Evolutionary conservation across 1,140 invertebrate species (phyloP).

Genomic region (Caenorhabditis inopinata): DNA sequence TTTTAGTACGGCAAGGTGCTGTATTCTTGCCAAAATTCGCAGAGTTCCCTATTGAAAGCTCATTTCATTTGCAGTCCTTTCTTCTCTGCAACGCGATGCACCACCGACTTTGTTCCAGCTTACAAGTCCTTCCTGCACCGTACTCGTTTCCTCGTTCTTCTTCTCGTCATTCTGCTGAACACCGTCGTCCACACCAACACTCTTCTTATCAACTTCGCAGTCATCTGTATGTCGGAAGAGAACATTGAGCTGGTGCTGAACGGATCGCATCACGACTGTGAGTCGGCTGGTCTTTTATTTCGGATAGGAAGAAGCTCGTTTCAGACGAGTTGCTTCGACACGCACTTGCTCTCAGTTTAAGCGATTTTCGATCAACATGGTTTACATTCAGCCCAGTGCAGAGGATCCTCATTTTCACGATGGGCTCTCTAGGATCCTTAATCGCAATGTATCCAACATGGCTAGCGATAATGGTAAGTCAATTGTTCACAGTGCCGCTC

Average conservation of each 20-base stretch:
- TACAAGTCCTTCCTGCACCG: background rate
- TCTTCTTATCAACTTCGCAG: background rate
- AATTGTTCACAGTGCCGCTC: too few species aligned
- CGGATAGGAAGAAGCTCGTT: too few species aligned
- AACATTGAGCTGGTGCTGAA: background rate
- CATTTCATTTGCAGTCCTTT: background rate
- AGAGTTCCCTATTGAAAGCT: too few species aligned
- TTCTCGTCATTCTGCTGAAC: constrained; percentile 3
- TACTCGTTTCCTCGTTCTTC: constrained; percentile 1
- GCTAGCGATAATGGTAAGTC: background rate
- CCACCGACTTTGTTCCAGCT: background rate
- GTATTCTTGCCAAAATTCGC: background rate
- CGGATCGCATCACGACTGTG: background rate
- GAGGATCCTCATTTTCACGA: background rate
- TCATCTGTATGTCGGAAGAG: constrained; percentile 1
- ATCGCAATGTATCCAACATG: background rate
- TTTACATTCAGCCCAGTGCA: background rate
- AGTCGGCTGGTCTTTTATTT: too few species aligned
- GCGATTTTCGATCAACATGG: background rate
- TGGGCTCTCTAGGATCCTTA: background rate
- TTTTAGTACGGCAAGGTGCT: too few species aligned
- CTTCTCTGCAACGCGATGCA: background rate
- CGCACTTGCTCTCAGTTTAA: background rate
- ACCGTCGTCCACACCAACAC: constrained; percentile 6
- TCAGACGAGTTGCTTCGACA: background rate